phyloP scores from a whole-genome alignment of 2,113 vertebrate genomes.

The Phrynosoma platyrhinos region DNA sequence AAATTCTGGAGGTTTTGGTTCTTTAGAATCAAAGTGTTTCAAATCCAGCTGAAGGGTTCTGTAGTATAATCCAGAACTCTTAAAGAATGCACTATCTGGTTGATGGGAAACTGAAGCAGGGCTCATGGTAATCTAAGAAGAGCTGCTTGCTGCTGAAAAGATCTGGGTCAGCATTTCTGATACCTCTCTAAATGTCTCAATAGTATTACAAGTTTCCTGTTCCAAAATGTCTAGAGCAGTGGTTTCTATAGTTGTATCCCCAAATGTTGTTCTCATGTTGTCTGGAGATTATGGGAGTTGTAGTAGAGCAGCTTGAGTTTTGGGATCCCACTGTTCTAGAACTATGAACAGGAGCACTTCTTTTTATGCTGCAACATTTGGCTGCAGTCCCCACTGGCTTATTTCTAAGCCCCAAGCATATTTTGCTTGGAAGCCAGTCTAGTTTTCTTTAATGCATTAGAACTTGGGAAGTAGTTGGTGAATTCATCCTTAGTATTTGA shows the following conservation, averaged over 20 bases:
- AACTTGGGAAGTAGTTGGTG: not conserved
- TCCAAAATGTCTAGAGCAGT: not conserved
- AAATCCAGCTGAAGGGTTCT: not conserved
- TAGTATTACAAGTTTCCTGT: not conserved
- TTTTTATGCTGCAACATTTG: not conserved
- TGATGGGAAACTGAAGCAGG: not conserved
- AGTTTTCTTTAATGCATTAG: not conserved
- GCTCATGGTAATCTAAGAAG: not conserved
- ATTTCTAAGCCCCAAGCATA: not conserved
- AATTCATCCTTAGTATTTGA: not conserved
- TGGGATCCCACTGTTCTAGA: no score
- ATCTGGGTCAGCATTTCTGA: not conserved
- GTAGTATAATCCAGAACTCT: not conserved
- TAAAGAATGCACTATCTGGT: not conserved
- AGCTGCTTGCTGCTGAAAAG: not conserved
- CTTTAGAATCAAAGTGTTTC: not conserved
- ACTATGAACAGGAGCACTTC: not conserved
- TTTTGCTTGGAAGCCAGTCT: not conserved
- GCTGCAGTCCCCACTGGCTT: no score
- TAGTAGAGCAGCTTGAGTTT: no score
- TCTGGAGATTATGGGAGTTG: not conserved
- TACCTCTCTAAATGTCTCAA: not conserved
- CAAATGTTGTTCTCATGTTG: no score
- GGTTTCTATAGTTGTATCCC: no score
- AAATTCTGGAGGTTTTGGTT: not conserved